Percentiles rank a stretch among this genome's conserved stretches.
Evolutionary conservation across 2,113 vertebrate genomes (phyloP).

Genomic region (Semnopithecus entellus): DNA sequence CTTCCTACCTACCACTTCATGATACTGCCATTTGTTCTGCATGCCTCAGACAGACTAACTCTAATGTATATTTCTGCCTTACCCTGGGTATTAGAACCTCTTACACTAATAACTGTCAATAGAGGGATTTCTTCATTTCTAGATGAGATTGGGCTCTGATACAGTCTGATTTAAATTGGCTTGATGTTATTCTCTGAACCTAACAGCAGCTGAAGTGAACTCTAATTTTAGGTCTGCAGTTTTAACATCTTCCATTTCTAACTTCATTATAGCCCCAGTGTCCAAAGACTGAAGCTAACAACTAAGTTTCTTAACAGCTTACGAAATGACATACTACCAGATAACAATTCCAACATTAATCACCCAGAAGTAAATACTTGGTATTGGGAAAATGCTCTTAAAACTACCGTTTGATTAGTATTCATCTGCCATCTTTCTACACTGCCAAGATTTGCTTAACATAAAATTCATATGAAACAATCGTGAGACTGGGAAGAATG

Average conservation of each 20-base stretch:
- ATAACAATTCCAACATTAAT: not conserved
- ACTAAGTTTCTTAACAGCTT: slow-evolving; percentile 42
- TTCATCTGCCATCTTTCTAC: slow-evolving; percentile 4
- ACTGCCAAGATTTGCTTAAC: slow-evolving; percentile 27
- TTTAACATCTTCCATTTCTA: not conserved
- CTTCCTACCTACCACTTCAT: not conserved
- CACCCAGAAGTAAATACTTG: not conserved
- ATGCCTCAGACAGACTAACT: not conserved
- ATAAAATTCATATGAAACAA: slow-evolving; percentile 10
- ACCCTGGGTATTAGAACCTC: not conserved
- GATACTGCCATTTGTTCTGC: not conserved
- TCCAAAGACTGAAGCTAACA: slow-evolving; percentile 20
- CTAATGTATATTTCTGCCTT: slow-evolving; percentile 6
- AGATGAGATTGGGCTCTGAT: not conserved
- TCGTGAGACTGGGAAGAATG: not conserved
- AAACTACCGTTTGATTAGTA: slow-evolving; percentile 26
- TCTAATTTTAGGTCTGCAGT: not conserved
- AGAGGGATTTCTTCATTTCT: slow-evolving; percentile 24
- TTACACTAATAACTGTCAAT: not conserved
- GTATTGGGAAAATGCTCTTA: slow-evolving; percentile 19
- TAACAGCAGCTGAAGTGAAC: slow-evolving; percentile 32
- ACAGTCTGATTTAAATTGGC: not conserved
- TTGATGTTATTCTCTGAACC: not conserved
- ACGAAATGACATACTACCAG: not conserved
- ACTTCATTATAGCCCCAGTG: not conserved